Conservation (phyloP, 2,797 vertebrate genomes). For the Poeciliopsis presidionis region DNA sequence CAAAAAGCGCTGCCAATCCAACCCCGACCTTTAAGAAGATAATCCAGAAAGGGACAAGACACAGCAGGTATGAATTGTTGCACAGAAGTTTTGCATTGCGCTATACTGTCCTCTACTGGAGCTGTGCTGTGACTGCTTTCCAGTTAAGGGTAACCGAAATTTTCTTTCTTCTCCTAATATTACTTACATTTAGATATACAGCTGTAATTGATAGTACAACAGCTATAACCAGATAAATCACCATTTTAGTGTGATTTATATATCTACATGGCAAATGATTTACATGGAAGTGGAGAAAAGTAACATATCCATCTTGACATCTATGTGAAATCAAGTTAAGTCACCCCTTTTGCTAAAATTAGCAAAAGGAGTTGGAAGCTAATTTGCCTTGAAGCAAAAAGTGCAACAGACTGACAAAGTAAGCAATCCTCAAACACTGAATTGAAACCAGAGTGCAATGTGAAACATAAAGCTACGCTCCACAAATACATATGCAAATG, state of each 20-base stretch:
- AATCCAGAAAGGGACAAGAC: too few species aligned
- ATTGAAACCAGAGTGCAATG: background rate
- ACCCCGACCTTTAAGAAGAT: background rate
- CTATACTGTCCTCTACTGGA: slow-evolving; percentile 50
- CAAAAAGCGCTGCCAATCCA: too few species aligned
- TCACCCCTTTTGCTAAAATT: background rate
- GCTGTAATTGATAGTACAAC: background rate
- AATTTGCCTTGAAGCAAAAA: background rate
- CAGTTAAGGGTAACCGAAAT: background rate
- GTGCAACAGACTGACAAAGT: background rate
- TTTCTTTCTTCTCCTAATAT: background rate
- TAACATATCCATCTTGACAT: too few species aligned
- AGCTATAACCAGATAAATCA: background rate
- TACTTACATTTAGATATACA: background rate
- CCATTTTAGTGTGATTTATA: background rate
- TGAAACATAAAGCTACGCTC: too few species aligned
- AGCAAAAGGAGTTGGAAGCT: background rate
- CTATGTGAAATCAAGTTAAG: background rate
- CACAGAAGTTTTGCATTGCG: background rate
- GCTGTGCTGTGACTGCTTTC: accelerated
- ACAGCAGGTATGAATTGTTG: background rate
- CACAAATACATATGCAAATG: background rate
- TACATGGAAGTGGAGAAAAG: background rate
- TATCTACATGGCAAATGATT: background rate
- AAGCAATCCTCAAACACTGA: background rate